Evolutionary conservation across 2,888 invertebrate species (phyloP).

Genomic region (Monoplex corrugatus): DNA sequence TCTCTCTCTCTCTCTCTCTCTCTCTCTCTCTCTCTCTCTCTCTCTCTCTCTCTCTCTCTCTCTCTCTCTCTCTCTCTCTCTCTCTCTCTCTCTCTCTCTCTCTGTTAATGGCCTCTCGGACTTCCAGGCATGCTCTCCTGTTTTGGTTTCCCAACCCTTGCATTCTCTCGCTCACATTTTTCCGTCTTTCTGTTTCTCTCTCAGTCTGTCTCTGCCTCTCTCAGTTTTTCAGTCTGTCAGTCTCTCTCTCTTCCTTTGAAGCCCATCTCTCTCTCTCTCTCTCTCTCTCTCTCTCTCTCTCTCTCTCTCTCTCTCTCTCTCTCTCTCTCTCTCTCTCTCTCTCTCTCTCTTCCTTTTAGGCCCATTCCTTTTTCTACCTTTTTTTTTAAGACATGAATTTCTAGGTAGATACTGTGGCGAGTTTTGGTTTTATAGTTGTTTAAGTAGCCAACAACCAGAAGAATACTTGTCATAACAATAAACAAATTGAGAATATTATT

Average conservation of each 20-base stretch:
- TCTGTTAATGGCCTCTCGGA: too few species aligned
- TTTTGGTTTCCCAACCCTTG: too few species aligned
- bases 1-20: neutral
- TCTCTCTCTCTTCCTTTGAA: neutral
- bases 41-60: neutral
- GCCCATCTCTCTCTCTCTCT: neutral
- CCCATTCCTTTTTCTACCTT: neutral
- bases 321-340: conserved; percentile 5
- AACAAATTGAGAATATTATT: too few species aligned
- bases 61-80: neutral
- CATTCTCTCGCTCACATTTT: too few species aligned
- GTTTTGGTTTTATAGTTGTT: too few species aligned
- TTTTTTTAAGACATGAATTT: too few species aligned
- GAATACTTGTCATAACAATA: too few species aligned
- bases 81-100: too few species aligned
- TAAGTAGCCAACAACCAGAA: too few species aligned
- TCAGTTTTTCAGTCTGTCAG: neutral
- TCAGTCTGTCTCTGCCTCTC: too few species aligned
- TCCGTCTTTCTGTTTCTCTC: neutral
- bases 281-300: neutral
- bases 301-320: conserved; percentile 7
- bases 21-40: neutral
- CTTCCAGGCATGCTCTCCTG: too few species aligned
- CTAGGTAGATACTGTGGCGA: too few species aligned
- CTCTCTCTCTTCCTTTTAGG: neutral